phyloP scores from a whole-genome alignment of 1,140 invertebrate species.

The Drosophila biarmipes region DNA sequence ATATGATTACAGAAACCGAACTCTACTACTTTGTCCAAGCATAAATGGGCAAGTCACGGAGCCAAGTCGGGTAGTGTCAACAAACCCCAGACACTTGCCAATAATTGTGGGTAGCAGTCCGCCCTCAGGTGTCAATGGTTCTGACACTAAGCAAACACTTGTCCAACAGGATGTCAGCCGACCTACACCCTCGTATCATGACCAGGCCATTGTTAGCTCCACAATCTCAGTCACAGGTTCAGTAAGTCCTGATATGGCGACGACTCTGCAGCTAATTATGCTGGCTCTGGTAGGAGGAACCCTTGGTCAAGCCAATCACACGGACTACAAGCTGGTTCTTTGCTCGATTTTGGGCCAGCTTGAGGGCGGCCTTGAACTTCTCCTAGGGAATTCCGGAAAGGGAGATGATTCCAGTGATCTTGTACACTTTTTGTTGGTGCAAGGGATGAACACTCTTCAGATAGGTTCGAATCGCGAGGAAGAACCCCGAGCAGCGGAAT shows the following conservation, averaged over 20 bases:
- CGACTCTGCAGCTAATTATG: constrained; percentile 59
- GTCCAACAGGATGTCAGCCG: constrained; percentile 45
- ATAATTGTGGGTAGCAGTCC: constrained; percentile 58
- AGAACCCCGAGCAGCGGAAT: not conserved
- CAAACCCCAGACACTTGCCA: constrained; percentile 49
- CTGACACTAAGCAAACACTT: constrained; percentile 65
- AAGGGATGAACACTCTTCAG: not conserved
- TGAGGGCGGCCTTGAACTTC: constrained; percentile 46
- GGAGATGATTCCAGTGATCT: constrained; percentile 22
- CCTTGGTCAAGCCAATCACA: constrained; percentile 22
- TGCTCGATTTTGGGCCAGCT: constrained; percentile 27
- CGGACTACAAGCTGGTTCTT: constrained; percentile 17
- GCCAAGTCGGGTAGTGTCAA: constrained; percentile 36
- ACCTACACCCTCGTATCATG: constrained; percentile 3
- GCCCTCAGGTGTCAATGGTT: constrained; percentile 46
- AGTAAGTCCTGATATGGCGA: constrained; percentile 58
- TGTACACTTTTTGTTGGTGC: constrained; percentile 34
- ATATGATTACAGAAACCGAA: not conserved
- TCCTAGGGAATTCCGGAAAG: constrained; percentile 21
- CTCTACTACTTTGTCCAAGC: not conserved
- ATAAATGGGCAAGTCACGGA: constrained; percentile 23
- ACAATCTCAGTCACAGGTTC: constrained; percentile 50
- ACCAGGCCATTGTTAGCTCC: constrained; percentile 11
- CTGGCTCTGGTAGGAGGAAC: constrained; percentile 39
- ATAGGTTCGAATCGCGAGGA: not conserved